Percentiles rank a stretch among this genome's conserved stretches.
Evolutionary conservation across 2,113 vertebrate genomes (phyloP).

Genomic region (Nothoprocta perdicaria): DNA sequence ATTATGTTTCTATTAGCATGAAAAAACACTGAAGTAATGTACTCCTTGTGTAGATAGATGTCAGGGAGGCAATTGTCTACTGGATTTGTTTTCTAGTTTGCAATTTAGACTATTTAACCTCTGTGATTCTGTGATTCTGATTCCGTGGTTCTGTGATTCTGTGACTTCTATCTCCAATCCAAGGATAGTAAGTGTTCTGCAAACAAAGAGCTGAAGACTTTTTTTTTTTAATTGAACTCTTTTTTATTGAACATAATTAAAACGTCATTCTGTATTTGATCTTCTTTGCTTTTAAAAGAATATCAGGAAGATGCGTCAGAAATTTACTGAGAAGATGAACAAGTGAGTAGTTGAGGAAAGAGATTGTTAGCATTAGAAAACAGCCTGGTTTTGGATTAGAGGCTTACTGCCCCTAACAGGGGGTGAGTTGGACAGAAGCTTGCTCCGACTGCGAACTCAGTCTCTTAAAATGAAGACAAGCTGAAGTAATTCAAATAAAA

Average conservation of each 20-base stretch:
- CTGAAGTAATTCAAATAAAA: neutral
- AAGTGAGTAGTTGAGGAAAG: neutral
- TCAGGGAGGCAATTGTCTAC: too few species aligned
- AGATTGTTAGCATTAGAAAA: neutral
- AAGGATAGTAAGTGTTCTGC: neutral
- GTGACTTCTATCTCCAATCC: neutral
- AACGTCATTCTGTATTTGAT: neutral
- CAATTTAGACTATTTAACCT: rapidly evolving
- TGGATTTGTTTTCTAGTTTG: neutral
- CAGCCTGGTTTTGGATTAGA: neutral
- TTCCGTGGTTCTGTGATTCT: neutral
- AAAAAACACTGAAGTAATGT: neutral
- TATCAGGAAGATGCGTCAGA: neutral
- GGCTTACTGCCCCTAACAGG: neutral
- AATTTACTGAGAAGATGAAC: neutral
- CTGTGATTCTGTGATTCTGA: neutral
- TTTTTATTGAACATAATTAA: neutral
- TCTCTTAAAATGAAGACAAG: neutral
- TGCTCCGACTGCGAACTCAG: neutral
- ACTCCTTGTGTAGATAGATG: neutral
- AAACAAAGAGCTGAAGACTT: neutral
- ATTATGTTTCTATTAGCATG: neutral
- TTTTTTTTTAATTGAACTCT: neutral
- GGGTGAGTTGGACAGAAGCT: neutral
- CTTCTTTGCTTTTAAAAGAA: neutral